Evolutionary conservation across 2,797 vertebrate genomes (phyloP), one percentile per base, ranked within the genome.

Genomic region (Anguilla megastoma): DNA sequence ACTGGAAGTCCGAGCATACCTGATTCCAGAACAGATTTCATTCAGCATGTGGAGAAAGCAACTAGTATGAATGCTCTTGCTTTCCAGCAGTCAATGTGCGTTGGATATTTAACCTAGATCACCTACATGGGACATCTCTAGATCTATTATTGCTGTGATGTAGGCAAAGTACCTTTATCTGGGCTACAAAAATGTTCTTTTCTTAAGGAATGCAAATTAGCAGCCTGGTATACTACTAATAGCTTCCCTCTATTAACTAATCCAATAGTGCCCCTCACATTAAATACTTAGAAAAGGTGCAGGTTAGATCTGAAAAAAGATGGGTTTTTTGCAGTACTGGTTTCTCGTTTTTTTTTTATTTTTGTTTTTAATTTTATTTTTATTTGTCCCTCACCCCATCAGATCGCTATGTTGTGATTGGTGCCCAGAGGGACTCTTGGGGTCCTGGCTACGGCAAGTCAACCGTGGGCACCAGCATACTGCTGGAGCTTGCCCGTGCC

Each of bases 381-480:
- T 12, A 12, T 56, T 56, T 56, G 54, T 18, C 54, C 16, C 27
- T 8, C 41, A 12, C 12, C 27, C 50, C 63, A 12, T 18, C 92
- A 99, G 98, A 99, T 95, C 97, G 92, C 0, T 99, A 97, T 0
- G 90, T 99, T 41, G 95, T 99, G 0, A 94, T 99, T 0, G 98
- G 98, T 82, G 98, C 98, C 24, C 98, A 99, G 93, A 96, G 98
- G 86, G 98, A 99, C 86, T 94, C 97, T 2, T 97, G 97, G 96
- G 95, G 95, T 0, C 66, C 50, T 0, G 98, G 98, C 54, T 97
- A 92, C 0, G 95, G 96, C 88, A 97, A 96, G 88, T 96, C 98
- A n/a, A 94, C 96, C 0, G 97, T 98, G 6, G 98, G 98, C 85
- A 97, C 97, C 52, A 92, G 96, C n/a, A 89, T 99, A 0, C 94